Base-by-base conservation (phyloP, 2,888 invertebrate genomes). In the Acronicta psi region DNA sequence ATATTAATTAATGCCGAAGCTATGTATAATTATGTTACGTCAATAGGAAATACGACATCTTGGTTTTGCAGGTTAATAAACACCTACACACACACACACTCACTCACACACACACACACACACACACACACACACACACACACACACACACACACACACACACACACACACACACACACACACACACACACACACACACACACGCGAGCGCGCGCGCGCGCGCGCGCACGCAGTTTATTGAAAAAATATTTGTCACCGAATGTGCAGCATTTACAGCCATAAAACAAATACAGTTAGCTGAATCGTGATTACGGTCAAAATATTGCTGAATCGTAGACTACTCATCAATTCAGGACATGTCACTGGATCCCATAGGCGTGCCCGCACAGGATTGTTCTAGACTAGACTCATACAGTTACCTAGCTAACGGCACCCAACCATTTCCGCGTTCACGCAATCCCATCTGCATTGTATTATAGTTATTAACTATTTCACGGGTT, bases 321-420 rank as follows among this genome's bases (percentile, higher is more conserved):
- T 64, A 69, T 63, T 46, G 50, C 49, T 49, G 59, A 44, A 65
- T 59, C 55, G 55, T 59, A 45, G 29, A 17, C 61, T 73, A 59
- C 62, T 88, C 77, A 91, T 91, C 83, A 89, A 92, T 92, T 87
- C 92, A 89, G 87, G 86, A 90, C 90, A 79, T 89, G 91, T 90
- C 88, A 85, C 81, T 77, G 77, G 88, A 88, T 89, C 79, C 85
- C 86, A 89, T 87, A 88, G 84, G 73, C 80, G 69, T 69, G 75
- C 79, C 81, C 78, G 85, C 86, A 73, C 84, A 91, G 92, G 91
- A 92, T 88, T 89, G 88, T 93, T 92, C 92, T 92, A 92, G 92
- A 87, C 91, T 86, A 89, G 81, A 85, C 85, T 82, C 83, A 79
- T 88, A 93, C 93, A 90, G 93, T 94, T 92, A 93, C 61, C 47